Base-by-base conservation (phyloP, 2,888 invertebrate genomes). In the Diploptera punctata region DNA sequence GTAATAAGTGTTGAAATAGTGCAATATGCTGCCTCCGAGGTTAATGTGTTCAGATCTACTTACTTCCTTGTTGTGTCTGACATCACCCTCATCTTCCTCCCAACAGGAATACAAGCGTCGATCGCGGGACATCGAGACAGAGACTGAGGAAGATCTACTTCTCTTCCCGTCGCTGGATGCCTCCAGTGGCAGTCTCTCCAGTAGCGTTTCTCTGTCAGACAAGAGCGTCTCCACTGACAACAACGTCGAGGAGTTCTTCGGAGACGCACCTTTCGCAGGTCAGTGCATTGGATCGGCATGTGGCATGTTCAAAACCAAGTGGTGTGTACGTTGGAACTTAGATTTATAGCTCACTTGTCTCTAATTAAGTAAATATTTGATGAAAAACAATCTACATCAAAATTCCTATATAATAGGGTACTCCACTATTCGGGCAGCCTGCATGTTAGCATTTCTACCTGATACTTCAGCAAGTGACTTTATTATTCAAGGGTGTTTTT, bases 241-340 rank as follows among this genome's bases (percentile, higher is more conserved):
- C 85, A 77, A 79, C 75, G 91, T 94, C 73, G 94, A 94, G 83
- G 94, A 94, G 83, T 75, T 69, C 82, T 90, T 93, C 76, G 91
- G 93, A 74, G 95, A 95, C 82, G 90, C 91, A 75, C 94, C 95
- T 75, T 95, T 94, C 85, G 94, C 94, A 84, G 94, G 94, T 94
- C 84, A 89, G 87, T 85, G 33, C 5, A 7, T 5, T 33, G 10
- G 33, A 7, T 10, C 10, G 33, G 33, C 33, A 33, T 33, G 33
- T 5, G 33, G 33, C 33, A 33, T 33, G 33, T 13, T 38, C 13
- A 7, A 38, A 7, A 38, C 43, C 13, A 18, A 21, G 49, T 49
- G 49, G n/a, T n/a, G n/a, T n/a, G n/a, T n/a, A n/a, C n/a, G n/a
- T n/a, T n/a, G n/a, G n/a, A n/a, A n/a, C n/a, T n/a, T n/a, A n/a